Evolutionary conservation across 2,888 invertebrate genomes (phyloP).

Genomic region (Leptinotarsa haldemani): DNA sequence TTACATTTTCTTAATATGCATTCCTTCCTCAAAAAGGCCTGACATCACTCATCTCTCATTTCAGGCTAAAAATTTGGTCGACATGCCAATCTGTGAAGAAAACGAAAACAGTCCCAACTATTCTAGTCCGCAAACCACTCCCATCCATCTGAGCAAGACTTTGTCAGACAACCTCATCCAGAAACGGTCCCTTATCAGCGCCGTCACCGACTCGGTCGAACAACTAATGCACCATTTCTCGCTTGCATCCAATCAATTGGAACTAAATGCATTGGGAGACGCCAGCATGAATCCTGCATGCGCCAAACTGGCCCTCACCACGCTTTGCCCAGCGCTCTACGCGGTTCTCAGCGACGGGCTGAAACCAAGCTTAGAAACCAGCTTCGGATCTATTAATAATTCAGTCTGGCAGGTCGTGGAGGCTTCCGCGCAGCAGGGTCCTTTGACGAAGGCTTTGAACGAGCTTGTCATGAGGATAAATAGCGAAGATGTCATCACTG

Average conservation of each 20-base stretch:
- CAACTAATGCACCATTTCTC: slow-evolving; percentile 79
- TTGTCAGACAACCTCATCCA: slow-evolving; percentile 68
- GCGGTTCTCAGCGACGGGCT: slow-evolving; percentile 87
- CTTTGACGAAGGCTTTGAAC: slow-evolving; percentile 84
- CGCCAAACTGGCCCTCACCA: slow-evolving; percentile 79
- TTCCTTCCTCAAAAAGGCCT: neutral
- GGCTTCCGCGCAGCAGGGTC: slow-evolving; percentile 87
- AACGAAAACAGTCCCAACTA: slow-evolving; percentile 73
- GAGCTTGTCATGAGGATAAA: slow-evolving; percentile 87
- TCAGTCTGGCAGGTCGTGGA: slow-evolving; percentile 93
- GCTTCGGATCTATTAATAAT: slow-evolving; percentile 87
- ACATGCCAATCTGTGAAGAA: slow-evolving; percentile 76
- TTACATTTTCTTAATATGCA: too few species aligned
- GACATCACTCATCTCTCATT: slow-evolving; percentile 31
- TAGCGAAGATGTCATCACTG: slow-evolving; percentile 83
- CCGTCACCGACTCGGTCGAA: slow-evolving; percentile 81
- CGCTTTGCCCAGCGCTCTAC: slow-evolving; percentile 86
- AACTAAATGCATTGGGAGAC: slow-evolving; percentile 71
- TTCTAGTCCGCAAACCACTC: slow-evolving; percentile 67
- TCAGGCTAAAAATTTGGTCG: slow-evolving; percentile 71
- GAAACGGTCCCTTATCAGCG: slow-evolving; percentile 77
- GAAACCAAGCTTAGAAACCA: slow-evolving; percentile 82
- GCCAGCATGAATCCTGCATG: slow-evolving; percentile 74
- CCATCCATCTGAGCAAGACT: slow-evolving; percentile 53
- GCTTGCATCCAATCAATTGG: slow-evolving; percentile 73